A percentile compares a stretch with the other conserved stretches of the same genome.
Evolutionary conservation across 2,797 vertebrate genomes (phyloP).

Genomic region (Microctenopoma stevenorrisi): DNA sequence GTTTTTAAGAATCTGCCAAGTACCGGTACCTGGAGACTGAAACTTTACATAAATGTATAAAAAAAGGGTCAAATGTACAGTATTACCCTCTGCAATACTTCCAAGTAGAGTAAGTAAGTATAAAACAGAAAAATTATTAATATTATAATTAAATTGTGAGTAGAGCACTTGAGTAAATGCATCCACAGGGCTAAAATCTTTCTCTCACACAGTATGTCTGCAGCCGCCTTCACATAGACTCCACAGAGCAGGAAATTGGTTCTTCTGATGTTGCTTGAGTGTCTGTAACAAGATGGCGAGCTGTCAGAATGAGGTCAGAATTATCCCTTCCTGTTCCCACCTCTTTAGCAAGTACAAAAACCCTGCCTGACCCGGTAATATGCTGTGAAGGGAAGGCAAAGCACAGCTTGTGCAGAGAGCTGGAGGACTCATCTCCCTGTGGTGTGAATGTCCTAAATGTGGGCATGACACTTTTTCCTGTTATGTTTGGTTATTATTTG

Average conservation of each 20-base stretch:
- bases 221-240: slow-evolving; percentile 20
- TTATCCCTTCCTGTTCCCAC: slow-evolving; percentile 42
- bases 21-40: no score
- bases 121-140: background rate
- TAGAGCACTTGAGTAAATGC: background rate
- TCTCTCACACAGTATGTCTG: slow-evolving; percentile 31
- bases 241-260: slow-evolving; percentile 44
- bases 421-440: slow-evolving; percentile 27
- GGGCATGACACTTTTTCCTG: slow-evolving; percentile 23
- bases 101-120: background rate
- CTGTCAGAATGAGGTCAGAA: slow-evolving; percentile 66
- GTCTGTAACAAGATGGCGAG: slow-evolving; percentile 53
- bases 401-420: slow-evolving; percentile 9
- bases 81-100: background rate
- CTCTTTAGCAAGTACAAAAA: slow-evolving; percentile 43
- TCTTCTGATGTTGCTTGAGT: slow-evolving; percentile 50
- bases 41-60: no score
- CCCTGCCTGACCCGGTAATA: slow-evolving; percentile 36
- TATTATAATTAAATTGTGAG: background rate
- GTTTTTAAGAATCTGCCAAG: no score
- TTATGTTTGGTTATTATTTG: slow-evolving; percentile 18
- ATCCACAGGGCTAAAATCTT: slow-evolving; percentile 1
- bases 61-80: background rate
- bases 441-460: slow-evolving; percentile 18
- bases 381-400: slow-evolving; percentile 47